Evolutionary conservation across 2,113 vertebrate species (phyloP).

Genomic region (Centropus unirufus): DNA sequence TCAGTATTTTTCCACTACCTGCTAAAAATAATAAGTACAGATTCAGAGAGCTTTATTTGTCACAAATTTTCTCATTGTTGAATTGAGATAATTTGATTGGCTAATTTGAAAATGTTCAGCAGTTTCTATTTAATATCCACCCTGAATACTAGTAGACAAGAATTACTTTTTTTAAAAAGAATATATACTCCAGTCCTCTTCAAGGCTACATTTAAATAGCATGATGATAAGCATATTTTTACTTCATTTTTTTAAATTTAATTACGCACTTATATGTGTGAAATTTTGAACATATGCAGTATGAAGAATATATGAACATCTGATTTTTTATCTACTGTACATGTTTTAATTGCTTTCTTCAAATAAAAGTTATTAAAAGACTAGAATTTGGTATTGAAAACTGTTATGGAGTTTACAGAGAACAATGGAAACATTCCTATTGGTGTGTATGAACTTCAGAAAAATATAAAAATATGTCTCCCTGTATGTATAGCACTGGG

Average conservation of each 20-base stretch:
- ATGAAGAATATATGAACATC: neutral
- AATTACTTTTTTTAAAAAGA: neutral
- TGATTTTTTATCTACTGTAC: neutral
- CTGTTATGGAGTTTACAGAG: neutral
- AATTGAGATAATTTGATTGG: neutral
- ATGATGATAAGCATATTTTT: neutral
- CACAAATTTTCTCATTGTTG: neutral
- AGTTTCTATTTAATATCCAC: neutral
- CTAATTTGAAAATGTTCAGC: neutral
- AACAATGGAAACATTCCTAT: neutral
- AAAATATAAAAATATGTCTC: neutral
- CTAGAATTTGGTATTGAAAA: neutral
- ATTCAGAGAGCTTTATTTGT: neutral
- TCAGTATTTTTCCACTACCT: neutral
- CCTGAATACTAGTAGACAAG: neutral
- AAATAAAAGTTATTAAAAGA: neutral
- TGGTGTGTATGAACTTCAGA: neutral
- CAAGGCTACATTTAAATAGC: neutral
- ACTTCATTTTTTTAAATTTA: neutral
- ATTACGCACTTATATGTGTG: neutral
- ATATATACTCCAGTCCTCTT: neutral
- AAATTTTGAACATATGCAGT: neutral
- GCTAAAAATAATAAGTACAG: neutral
- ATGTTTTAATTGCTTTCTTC: neutral
- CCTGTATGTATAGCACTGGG: rapidly evolving